A percentile compares a stretch with the other conserved stretches of the same genome.
phyloP scores from a whole-genome alignment of 2,888 invertebrate species.

The Acleris laterana region DNA sequence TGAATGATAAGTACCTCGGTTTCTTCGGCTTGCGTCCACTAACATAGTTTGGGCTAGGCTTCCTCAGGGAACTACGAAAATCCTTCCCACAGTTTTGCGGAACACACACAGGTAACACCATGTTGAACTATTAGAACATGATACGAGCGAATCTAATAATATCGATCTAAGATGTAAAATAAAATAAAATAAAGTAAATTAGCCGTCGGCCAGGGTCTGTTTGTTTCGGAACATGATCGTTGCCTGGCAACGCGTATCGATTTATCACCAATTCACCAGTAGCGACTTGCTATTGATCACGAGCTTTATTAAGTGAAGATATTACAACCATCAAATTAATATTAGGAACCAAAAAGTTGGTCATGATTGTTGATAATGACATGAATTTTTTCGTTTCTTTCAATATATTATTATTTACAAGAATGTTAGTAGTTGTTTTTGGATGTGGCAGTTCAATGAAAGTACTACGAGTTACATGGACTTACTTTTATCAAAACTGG shows the following conservation, averaged over 20 bases:
- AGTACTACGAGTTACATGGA: too few species aligned
- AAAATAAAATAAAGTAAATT: constrained; percentile 83
- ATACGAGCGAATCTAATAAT: constrained; percentile 71
- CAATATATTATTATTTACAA: too few species aligned
- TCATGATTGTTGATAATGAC: too few species aligned
- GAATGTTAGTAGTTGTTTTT: too few species aligned
- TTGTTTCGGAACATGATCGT: constrained; percentile 85
- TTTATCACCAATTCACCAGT: constrained; percentile 69
- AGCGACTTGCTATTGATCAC: constrained; percentile 52
- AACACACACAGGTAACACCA: constrained; percentile 71
- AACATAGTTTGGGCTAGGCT: constrained; percentile 82
- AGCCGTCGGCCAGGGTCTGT: constrained; percentile 74
- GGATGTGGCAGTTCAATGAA: too few species aligned
- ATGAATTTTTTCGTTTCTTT: too few species aligned
- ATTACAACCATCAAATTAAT: too few species aligned
- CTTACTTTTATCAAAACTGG: too few species aligned
- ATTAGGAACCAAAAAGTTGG: too few species aligned
- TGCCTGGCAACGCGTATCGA: constrained; percentile 79
- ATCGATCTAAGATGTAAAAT: constrained; percentile 81
- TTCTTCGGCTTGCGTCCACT: constrained; percentile 70
- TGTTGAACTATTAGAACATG: constrained; percentile 61
- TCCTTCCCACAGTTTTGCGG: constrained; percentile 80
- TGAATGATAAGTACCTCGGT: constrained; percentile 58
- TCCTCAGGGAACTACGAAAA: constrained; percentile 80
- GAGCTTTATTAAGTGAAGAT: too few species aligned